A percentile compares a stretch with the other conserved stretches of the same genome.
Evolutionary conservation across 2,113 vertebrate species (phyloP).

Genomic region (Hystrix cristata): DNA sequence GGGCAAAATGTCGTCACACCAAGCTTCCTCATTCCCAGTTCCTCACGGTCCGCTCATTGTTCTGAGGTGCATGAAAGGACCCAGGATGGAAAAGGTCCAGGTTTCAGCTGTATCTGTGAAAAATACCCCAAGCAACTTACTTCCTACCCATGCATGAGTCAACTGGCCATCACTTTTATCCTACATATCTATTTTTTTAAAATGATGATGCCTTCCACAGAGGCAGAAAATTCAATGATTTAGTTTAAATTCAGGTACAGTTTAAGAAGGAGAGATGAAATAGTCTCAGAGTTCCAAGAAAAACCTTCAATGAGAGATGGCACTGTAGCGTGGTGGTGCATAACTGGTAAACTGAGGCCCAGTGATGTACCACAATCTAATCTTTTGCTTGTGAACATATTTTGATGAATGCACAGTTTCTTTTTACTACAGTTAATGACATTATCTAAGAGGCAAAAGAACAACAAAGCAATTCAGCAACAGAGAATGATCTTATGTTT

Average conservation of each 20-base stretch:
- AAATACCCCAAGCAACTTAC: neutral
- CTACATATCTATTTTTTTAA: neutral
- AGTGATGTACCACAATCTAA: too few species aligned
- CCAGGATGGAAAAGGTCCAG: neutral
- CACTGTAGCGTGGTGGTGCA: fast-evolving
- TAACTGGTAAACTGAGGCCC: neutral
- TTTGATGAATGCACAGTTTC: neutral
- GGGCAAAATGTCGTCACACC: neutral
- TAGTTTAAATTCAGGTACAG: neutral
- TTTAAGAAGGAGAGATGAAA: neutral
- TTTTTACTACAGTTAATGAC: neutral
- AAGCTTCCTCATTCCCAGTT: neutral
- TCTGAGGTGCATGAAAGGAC: neutral
- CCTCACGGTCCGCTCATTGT: neutral
- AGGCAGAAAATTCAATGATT: neutral
- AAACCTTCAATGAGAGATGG: neutral
- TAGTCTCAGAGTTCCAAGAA: constrained; percentile 18
- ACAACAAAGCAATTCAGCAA: neutral
- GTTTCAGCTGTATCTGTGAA: neutral
- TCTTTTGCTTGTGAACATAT: neutral
- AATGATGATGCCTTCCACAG: neutral
- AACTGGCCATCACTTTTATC: neutral
- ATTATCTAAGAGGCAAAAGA: neutral
- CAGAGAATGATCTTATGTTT: neutral
- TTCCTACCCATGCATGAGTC: neutral